Conservation (phyloP, 2,888 invertebrate genomes). For the Agrotis exclamationis region DNA sequence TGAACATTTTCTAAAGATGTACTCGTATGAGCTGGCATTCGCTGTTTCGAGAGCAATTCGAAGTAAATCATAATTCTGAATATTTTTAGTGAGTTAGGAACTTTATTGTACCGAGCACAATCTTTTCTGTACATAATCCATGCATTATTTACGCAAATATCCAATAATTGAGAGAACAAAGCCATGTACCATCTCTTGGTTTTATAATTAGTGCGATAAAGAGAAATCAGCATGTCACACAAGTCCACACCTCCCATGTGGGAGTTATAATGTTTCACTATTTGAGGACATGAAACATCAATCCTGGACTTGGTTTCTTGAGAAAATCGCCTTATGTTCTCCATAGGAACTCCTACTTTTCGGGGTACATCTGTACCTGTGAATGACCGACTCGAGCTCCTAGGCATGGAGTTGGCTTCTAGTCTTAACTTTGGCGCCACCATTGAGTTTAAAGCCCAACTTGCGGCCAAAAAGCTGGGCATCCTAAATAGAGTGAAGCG, state of each 20-base stretch:
- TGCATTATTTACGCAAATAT: conserved; percentile 1
- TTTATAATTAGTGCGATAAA: not conserved
- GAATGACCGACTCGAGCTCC: too few relatives aligned
- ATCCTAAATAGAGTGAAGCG: too few relatives aligned
- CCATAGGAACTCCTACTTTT: too few relatives aligned
- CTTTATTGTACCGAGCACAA: not conserved
- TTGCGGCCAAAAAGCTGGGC: too few relatives aligned
- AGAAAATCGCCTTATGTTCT: not conserved
- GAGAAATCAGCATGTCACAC: not conserved
- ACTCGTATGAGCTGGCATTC: not conserved
- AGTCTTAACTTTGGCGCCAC: too few relatives aligned
- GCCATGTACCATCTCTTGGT: not conserved
- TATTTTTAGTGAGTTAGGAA: not conserved
- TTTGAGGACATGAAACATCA: conserved; percentile 3
- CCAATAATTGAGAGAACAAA: not conserved
- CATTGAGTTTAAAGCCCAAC: too few relatives aligned
- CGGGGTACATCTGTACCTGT: too few relatives aligned
- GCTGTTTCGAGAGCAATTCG: not conserved
- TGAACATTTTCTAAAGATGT: not conserved
- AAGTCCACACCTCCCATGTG: conserved; percentile 2
- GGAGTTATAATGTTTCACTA: conserved; percentile 3
- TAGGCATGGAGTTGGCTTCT: too few relatives aligned
- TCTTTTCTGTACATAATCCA: not conserved
- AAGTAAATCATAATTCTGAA: not conserved
- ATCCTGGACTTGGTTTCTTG: not conserved